phyloP scores from a whole-genome alignment of 2,113 vertebrate genomes.

The Perccottus glenii region DNA sequence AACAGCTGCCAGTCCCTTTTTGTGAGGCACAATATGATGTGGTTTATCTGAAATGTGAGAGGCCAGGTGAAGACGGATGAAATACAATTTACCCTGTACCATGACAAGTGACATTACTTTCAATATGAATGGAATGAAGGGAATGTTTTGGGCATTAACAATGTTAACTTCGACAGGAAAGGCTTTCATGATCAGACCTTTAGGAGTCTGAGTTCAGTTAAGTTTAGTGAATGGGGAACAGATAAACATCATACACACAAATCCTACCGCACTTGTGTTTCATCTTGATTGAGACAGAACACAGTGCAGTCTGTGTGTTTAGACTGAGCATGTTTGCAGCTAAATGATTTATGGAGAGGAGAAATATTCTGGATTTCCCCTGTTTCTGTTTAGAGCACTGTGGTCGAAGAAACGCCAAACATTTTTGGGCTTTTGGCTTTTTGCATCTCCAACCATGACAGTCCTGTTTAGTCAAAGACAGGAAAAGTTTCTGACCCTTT shows the following conservation, averaged over 20 bases:
- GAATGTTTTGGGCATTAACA: too few relatives aligned
- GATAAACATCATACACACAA: too few relatives aligned
- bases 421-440: not conserved
- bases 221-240: too few relatives aligned
- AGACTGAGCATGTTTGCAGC: not conserved
- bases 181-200: too few relatives aligned
- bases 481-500: not conserved
- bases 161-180: too few relatives aligned
- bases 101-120: not conserved
- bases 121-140: not conserved
- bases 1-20: slow-evolving; percentile 65
- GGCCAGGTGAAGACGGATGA: slow-evolving; percentile 37
- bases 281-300: not conserved
- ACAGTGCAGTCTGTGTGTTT: not conserved
- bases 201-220: too few relatives aligned
- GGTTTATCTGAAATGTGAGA: slow-evolving; percentile 43
- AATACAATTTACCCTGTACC: too few relatives aligned
- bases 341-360: not conserved
- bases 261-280: not conserved
- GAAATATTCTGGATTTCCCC: not conserved
- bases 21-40: slow-evolving; percentile 39
- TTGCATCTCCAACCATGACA: not conserved
- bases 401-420: not conserved
- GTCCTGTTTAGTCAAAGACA: not conserved
- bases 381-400: slow-evolving; percentile 7